Base-by-base conservation (phyloP, 2,113 vertebrate genomes). In the Myanophis thanlyinensis region DNA sequence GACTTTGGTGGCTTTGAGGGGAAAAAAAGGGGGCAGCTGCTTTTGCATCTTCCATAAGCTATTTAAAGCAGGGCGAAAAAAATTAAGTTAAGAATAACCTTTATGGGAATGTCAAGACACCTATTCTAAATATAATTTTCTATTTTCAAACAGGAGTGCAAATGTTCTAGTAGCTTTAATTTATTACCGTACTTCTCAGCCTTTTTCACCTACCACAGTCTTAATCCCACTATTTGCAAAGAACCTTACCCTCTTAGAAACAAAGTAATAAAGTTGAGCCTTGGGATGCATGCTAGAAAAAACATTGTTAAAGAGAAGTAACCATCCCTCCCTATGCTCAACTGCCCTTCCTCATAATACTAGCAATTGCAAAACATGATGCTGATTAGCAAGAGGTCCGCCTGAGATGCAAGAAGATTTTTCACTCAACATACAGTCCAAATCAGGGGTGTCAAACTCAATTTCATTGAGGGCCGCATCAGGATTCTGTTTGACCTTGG, bases 21-120 rank as follows among this genome's bases (percentile, higher is more conserved):
- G 40, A 6, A 0, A 13, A 20, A 30, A 52, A 27, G 9, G 6
- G 40, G 27, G 94, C 90, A 53, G 91, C 92, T 97, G n/a, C 80
- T 94, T 96, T 67, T 93, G 94, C 95, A 92, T 97, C 93, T 93
- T 89, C 54, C n/a, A 27, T 56, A 87, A 90, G 94, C 88, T 91
- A 27, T 2, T 73, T 51, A n/a, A 67, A 30, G 62, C 30, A 40
- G 48, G 1, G 40, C 25, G 15, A 1, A 18, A 48, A 53, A 54
- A 6, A 94, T 92, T 88, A 53, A 53, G 84, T 89, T 59, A 56
- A 95, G 92, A 73, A 94, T 44, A 89, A 7, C 89, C 56, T 8
- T 13, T 88, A 35, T 25, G 1, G 87, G 88, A 3, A 88, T 89
- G 89, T 56, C 85, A 49, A 89, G 87, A n/a, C 93, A 51, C 52